Conservation (phyloP, 2,888 invertebrate genomes). For the Scotopteryx bipunctaria region DNA sequence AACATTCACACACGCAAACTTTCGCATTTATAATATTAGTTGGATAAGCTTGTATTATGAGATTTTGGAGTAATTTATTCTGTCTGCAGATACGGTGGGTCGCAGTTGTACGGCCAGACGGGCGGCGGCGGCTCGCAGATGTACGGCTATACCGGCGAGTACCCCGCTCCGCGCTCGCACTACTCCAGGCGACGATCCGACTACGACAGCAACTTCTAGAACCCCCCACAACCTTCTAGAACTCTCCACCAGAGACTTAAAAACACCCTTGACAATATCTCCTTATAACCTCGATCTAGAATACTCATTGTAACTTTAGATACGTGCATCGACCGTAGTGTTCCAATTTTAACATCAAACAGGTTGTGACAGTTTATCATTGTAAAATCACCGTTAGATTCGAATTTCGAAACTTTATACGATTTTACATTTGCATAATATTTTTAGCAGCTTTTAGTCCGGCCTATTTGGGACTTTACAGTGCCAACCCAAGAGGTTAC, state of each 20-base stretch:
- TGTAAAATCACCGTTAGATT: conserved; percentile 49
- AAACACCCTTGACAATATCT: conserved; percentile 76
- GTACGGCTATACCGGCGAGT: conserved; percentile 79
- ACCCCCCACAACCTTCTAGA: conserved; percentile 34
- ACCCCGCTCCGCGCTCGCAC: conserved; percentile 71
- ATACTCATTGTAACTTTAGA: conserved; percentile 47
- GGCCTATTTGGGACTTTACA: conserved; percentile 71
- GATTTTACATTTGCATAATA: conserved; percentile 62
- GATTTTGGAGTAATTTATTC: too few relatives aligned
- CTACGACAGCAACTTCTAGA: conserved; percentile 91
- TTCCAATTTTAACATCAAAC: conserved; percentile 61
- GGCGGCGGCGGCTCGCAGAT: conserved; percentile 79
- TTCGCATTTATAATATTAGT: too few relatives aligned
- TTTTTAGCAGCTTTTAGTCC: conserved; percentile 73
- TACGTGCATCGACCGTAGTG: conserved; percentile 50
- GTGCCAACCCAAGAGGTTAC: conserved; percentile 64
- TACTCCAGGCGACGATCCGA: conserved; percentile 87
- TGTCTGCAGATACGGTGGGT: conserved; percentile 75
- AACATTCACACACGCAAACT: too few relatives aligned
- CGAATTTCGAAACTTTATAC: conserved; percentile 59
- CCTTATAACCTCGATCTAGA: conserved; percentile 65
- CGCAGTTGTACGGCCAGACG: conserved; percentile 87
- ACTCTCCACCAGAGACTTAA: conserved; percentile 49
- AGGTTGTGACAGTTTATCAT: conserved; percentile 73
- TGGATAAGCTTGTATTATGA: too few relatives aligned